These are phyloP conservation scores for Sebastiscus tertius DNA, from an alignment of 2,797 vertebrate species.

Conservation along the genomic window DNA sequence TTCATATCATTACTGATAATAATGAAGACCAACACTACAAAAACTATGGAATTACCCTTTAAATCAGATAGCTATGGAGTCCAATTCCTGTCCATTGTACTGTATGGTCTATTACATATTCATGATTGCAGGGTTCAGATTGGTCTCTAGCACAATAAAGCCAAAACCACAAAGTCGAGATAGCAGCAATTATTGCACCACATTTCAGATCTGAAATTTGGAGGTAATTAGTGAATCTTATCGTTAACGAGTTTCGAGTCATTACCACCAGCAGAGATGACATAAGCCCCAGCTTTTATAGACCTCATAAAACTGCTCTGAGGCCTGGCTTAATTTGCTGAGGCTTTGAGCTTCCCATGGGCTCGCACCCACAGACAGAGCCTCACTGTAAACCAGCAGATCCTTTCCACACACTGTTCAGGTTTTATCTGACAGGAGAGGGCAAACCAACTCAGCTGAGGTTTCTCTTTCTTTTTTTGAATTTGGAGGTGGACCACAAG, in stretches of 20 bases:
- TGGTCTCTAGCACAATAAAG: constrained; percentile 27
- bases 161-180: constrained; percentile 48
- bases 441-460: not conserved
- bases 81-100: not conserved
- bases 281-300: constrained; percentile 62
- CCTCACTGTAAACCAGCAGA: constrained; percentile 30
- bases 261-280: constrained; percentile 73
- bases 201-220: constrained; percentile 55
- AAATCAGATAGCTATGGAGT: not conserved
- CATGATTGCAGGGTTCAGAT: constrained; percentile 12
- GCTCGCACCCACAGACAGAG: constrained; percentile 48
- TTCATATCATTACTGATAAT: not conserved
- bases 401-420: constrained; percentile 1
- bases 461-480: not conserved
- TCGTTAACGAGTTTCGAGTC: constrained; percentile 66
- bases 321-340: constrained; percentile 58
- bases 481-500: constrained; percentile 19
- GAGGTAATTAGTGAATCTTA: constrained; percentile 69
- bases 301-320: constrained; percentile 65
- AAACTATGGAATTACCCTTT: not conserved
- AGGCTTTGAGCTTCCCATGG: constrained; percentile 51
- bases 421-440: constrained; percentile 28
- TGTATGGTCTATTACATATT: not conserved
- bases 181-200: constrained; percentile 51
- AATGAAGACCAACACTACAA: not conserved